Base-by-base conservation (phyloP, 2,888 invertebrate genomes). In the Sepioteuthis lessoniana region DNA sequence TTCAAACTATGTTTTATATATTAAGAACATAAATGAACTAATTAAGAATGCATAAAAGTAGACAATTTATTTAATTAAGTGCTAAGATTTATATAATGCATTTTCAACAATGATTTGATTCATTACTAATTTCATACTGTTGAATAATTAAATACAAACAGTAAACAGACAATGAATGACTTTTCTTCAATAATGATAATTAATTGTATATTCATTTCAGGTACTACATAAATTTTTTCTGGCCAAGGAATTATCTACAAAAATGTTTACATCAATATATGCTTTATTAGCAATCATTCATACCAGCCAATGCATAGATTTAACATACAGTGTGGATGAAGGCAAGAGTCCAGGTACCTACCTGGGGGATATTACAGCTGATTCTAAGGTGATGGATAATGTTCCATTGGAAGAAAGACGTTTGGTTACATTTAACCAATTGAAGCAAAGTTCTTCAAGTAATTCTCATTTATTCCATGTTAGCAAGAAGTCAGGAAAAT, bases 401-500 rank as follows among this genome's bases (percentile, higher is more conserved):
- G 76, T 76, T 35, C 76, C n/a, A 13, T 76, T 76, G n/a, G 76
- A 76, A 76, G 76, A 76, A 35, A 76, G 76, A 76, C 76, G 76
- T 35, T 76, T 76, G n/a, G 76, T 76, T 76, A 76, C 76, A 76
- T 76, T 76, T 10, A 76, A 76, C 76, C 76, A 76, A 76, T 76
- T 76, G 76, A 76, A 76, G n/a, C 76, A 76, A 76, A 76, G 76
- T n/a, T n/a, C 76, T 76, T n/a, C 76, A 76, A 76, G 76, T 16
- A 76, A 76, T 76, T 76, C 76, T 16, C 76, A 76, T 25, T 76
- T 76, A 76, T 76, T 76, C 19, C 76, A 76, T n/a, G 76, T 76
- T 76, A n/a, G 10, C 76, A 76, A 76, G n/a, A 76, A 76, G n/a
- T 35, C 76, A 76, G 76, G 76, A 76, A 76, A 76, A 76, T 35